Percentiles rank a stretch among this genome's conserved stretches.
These are phyloP conservation scores for Pimephales promelas DNA, from an alignment of 2,113 vertebrate genomes.

Conservation along the genomic window DNA sequence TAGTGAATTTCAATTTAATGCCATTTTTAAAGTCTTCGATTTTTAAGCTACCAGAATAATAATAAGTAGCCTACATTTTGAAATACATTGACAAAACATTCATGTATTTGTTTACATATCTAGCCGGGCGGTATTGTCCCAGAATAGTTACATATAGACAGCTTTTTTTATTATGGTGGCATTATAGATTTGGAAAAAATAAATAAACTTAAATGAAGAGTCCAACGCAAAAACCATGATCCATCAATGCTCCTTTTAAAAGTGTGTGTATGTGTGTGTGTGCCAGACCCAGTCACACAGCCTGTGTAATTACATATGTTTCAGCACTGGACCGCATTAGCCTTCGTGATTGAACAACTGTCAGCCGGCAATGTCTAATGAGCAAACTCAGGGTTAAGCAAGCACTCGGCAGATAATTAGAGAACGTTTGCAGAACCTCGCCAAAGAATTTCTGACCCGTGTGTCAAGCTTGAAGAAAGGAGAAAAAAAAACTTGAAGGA, in stretches of 20 bases:
- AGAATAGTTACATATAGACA: neutral
- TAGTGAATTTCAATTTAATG: neutral
- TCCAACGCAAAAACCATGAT: neutral
- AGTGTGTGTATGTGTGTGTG: neutral
- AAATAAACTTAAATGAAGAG: neutral
- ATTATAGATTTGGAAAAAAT: neutral
- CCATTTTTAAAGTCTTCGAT: neutral
- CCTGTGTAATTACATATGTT: conserved; percentile 49
- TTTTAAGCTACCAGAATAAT: neutral
- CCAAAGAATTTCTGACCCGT: conserved; percentile 26
- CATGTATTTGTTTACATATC: neutral
- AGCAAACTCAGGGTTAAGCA: conserved; percentile 58
- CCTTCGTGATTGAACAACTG: conserved; percentile 54
- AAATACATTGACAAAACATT: neutral
- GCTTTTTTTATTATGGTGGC: neutral
- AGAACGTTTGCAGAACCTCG: conserved; percentile 39
- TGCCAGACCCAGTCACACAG: neutral
- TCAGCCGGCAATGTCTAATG: conserved; percentile 54
- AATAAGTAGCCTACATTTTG: neutral
- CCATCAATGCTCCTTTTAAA: neutral
- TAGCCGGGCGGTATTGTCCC: neutral
- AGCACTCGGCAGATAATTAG: conserved; percentile 59
- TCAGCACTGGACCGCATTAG: conserved; percentile 48
- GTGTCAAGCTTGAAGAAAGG: conserved; percentile 24
- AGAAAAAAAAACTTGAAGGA: conserved; percentile 33